Percentiles rank a stretch among this genome's conserved stretches.
phyloP scores from a whole-genome alignment of 2,888 invertebrate genomes.

The Morinoia aosen region DNA sequence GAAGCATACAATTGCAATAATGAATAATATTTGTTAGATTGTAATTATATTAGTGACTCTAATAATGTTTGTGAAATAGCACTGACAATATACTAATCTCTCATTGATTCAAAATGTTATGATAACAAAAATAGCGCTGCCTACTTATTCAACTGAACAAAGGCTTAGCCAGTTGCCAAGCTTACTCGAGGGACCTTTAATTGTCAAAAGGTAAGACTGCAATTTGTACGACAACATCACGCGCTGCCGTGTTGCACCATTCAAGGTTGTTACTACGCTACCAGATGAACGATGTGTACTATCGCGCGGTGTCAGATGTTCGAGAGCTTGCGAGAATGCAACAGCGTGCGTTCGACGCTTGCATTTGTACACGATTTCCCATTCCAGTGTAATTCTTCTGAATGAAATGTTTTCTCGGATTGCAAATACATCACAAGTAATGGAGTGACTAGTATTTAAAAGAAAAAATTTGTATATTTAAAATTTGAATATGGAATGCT shows the following conservation, averaged over 20 bases:
- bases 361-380: background rate
- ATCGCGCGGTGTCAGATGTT: background rate
- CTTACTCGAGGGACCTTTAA: background rate
- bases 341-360: background rate
- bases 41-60: too few species aligned
- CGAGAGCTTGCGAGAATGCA: background rate
- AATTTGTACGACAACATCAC: constrained; percentile 6
- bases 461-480: background rate
- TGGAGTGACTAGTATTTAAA: background rate
- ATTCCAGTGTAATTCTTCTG: background rate
- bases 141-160: background rate
- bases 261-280: background rate
- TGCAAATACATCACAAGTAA: background rate
- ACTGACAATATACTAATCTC: background rate
- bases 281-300: constrained; percentile 9
- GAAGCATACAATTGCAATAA: too few species aligned
- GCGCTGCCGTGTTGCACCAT: background rate
- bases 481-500: background rate
- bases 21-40: too few species aligned
- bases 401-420: background rate
- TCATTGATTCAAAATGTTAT: background rate
- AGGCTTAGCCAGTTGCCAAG: background rate
- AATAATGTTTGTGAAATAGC: too few species aligned
- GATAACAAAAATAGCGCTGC: background rate
- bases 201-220: background rate